Base-by-base conservation (phyloP, 2,797 vertebrate genomes). In the Poecilia picta region DNA sequence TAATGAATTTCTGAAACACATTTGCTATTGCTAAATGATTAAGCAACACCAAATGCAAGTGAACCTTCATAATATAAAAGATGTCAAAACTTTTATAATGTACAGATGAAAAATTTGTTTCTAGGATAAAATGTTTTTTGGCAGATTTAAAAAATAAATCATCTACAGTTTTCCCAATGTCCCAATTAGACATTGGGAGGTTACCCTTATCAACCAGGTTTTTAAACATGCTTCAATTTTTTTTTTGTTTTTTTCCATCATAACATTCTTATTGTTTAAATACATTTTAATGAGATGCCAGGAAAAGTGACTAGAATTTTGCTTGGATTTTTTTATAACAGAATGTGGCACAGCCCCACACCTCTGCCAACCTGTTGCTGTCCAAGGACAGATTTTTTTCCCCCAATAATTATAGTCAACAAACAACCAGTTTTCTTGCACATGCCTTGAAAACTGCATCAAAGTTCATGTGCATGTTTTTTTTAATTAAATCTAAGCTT, bases 61-160 rank as follows among this genome's bases (percentile, higher is more conserved):
- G 46, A 13, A 80, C 31, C 33, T 49, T 45, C 16, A 76, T 3
- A 28, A 25, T 25, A 57, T 36, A 80, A 33, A 81, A 76, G 51
- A 7, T 2, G 62, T 47, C 2, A 18, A 31, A 45, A 74, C 43
- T 39, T 74, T 13, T 36, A 11, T 18, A 41, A 15, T 16, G 2
- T 20, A 31, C 59, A 45, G 51, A 81, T 77, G 2, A 23, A 55
- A 25, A 7, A 7, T 13, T 68, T 41, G 20, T 25, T 39, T 66
- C 31, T 39, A 39, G 5, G 6, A 23, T 41, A 23, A 70, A 66
- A 66, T 39, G 33, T 5, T 68, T 41, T 68, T 68, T 68, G 36
- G 8, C 4, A 41, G 39, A 71, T 72, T 72, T 4, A 15, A 46
- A 51, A 51, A 16, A 47, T 0, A 2, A 6, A 8, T 16, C 15